Conservation (phyloP, 37 sponge, comb jelly and placozoan genomes). For the Bolinopsis microptera region DNA sequence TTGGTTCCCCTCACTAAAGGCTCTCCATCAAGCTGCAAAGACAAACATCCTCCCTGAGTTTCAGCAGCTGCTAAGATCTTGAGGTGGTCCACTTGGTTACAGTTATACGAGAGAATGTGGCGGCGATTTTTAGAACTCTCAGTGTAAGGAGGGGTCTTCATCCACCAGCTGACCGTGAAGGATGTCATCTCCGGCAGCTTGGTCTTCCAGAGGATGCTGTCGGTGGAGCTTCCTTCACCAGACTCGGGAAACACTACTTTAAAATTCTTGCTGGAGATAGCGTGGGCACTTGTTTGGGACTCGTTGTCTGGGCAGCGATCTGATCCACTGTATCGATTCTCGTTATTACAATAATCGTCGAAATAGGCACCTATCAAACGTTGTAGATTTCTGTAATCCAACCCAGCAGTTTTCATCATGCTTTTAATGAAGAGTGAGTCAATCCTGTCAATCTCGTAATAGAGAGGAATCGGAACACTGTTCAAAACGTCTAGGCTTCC, state of each 20-base stretch:
- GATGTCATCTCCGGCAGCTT: constrained; percentile 50
- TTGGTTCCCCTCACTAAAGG: neutral
- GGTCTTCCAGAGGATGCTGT: neutral
- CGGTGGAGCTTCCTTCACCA: neutral
- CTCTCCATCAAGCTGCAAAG: constrained; percentile 5
- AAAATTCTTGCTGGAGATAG: neutral
- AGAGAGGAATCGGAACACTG: neutral
- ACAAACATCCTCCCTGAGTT: constrained; percentile 3
- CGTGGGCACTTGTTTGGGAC: neutral
- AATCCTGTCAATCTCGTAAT: constrained; percentile 57
- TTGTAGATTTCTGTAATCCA: constrained; percentile 18
- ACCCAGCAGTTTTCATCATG: constrained; percentile 44
- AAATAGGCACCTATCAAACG: neutral
- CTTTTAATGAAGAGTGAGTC: constrained; percentile 11
- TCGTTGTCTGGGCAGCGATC: neutral
- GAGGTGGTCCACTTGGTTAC: neutral
- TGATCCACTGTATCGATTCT: neutral
- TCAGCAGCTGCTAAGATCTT: constrained; percentile 33
- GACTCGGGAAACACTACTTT: constrained; percentile 21
- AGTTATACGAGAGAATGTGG: neutral
- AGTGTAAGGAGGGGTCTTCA: constrained; percentile 23
- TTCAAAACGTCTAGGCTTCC: constrained; percentile 10
- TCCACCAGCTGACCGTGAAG: constrained; percentile 23
- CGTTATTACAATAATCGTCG: neutral
- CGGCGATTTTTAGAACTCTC: neutral